Conservation (phyloP, 2,113 vertebrate genomes). For the Callospermophilus lateralis region DNA sequence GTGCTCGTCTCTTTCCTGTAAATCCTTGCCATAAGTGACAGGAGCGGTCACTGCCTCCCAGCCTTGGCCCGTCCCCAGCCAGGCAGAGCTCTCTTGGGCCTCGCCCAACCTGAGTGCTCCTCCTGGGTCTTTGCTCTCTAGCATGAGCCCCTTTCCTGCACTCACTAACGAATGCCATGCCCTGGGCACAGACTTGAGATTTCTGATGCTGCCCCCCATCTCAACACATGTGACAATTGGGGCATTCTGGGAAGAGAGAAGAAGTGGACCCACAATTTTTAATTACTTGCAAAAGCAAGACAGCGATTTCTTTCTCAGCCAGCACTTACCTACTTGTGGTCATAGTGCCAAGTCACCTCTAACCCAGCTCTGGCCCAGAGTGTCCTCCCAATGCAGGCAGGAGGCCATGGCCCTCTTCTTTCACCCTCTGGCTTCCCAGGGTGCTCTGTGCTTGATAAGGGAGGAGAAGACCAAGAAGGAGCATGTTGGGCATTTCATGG, state of each 20-base stretch:
- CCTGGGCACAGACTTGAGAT: no score
- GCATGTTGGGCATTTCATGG: fast-evolving
- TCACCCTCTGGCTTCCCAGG: no score
- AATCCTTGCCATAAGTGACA: not conserved
- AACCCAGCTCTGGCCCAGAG: no score
- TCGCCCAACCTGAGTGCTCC: no score
- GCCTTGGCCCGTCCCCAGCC: fast-evolving
- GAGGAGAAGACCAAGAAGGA: not conserved
- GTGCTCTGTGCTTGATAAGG: not conserved
- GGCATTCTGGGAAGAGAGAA: not conserved
- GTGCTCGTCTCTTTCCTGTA: not conserved
- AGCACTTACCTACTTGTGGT: not conserved
- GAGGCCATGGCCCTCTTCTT: fast-evolving
- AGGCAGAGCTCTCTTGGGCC: fast-evolving
- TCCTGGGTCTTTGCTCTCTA: not conserved
- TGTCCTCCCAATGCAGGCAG: not conserved
- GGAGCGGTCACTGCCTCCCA: fast-evolving
- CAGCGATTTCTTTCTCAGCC: not conserved
- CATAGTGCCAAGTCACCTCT: fast-evolving
- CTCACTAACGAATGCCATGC: no score
- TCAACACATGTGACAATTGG: not conserved
- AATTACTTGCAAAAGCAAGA: not conserved
- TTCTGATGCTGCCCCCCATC: no score
- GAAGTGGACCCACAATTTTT: not conserved
- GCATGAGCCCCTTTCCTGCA: fast-evolving